Percentiles rank a stretch among this genome's conserved stretches.
phyloP scores from a whole-genome alignment of 2,888 invertebrate species.

The Brachyptera putata region DNA sequence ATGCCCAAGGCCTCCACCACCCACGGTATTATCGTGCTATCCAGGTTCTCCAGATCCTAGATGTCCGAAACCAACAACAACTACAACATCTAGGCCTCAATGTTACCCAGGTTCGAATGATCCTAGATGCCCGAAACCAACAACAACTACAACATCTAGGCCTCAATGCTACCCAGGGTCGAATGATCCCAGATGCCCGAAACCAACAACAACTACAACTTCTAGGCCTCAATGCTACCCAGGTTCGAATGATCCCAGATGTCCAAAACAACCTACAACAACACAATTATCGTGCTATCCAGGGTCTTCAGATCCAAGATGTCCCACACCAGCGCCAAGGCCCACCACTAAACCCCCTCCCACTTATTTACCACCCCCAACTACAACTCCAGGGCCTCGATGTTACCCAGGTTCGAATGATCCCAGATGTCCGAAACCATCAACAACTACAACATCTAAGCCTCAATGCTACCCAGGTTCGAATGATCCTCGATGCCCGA shows the following conservation, averaged over 20 bases:
- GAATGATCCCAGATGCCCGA: slow-evolving; percentile 45
- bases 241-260: slow-evolving; percentile 32
- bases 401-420: slow-evolving; percentile 43
- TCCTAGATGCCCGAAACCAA: slow-evolving; percentile 34
- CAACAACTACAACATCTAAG: slow-evolving; percentile 27
- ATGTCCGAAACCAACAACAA: slow-evolving; percentile 31
- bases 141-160: slow-evolving; percentile 44
- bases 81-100: slow-evolving; percentile 35
- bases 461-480: slow-evolving; percentile 39
- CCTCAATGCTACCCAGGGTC: slow-evolving; percentile 39
- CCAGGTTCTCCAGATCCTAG: slow-evolving; percentile 37
- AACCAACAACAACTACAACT: slow-evolving; percentile 34
- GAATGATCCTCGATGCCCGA: slow-evolving; percentile 38
- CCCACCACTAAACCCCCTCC: slow-evolving; percentile 24
- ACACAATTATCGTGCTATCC: slow-evolving; percentile 35
- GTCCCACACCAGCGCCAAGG: slow-evolving; percentile 26
- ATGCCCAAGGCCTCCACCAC: slow-evolving; percentile 27
- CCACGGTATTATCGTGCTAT: slow-evolving; percentile 35
- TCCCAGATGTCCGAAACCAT: slow-evolving; percentile 37
- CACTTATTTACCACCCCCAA: slow-evolving; percentile 35
- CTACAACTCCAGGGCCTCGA: slow-evolving; percentile 36
- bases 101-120: slow-evolving; percentile 23
- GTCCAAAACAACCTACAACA: slow-evolving; percentile 31
- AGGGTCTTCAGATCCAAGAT: slow-evolving; percentile 33
- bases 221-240: slow-evolving; percentile 23